Percentiles rank a stretch among this genome's conserved stretches.
Evolutionary conservation across 2,888 invertebrate genomes (phyloP).

Genomic region (Drosophila kokeensis): DNA sequence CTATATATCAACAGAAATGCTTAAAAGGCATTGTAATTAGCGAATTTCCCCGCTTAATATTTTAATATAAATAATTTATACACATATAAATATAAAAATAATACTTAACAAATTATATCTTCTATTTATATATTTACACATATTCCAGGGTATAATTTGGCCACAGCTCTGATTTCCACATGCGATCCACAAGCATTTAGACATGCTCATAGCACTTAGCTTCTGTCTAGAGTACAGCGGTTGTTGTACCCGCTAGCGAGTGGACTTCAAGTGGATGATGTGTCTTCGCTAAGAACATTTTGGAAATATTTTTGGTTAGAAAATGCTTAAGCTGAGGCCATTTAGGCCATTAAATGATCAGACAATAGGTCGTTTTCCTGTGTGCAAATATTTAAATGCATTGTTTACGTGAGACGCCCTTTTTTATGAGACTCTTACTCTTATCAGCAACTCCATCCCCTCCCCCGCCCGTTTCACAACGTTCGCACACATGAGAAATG

Average conservation of each 20-base stretch:
- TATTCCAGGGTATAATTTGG: slow-evolving; percentile 2
- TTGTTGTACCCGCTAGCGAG: slow-evolving; percentile 25
- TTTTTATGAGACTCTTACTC: slow-evolving; percentile 46
- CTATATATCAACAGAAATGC: not conserved
- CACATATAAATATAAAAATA: not conserved
- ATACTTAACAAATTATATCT: not conserved
- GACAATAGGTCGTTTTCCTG: slow-evolving; percentile 21
- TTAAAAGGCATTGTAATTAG: not conserved
- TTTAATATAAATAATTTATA: not conserved
- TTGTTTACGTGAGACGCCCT: slow-evolving; percentile 64
- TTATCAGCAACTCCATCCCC: slow-evolving; percentile 42
- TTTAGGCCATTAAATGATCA: slow-evolving; percentile 36
- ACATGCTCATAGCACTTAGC: slow-evolving; percentile 3
- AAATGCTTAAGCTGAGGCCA: slow-evolving; percentile 8
- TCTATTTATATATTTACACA: not conserved
- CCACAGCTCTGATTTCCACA: not conserved
- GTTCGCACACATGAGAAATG: slow-evolving; percentile 67
- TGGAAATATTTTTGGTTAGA: slow-evolving; percentile 7
- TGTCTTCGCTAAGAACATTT: slow-evolving; percentile 23
- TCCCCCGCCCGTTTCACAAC: not conserved
- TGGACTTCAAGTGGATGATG: slow-evolving; percentile 18
- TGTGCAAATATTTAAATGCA: slow-evolving; percentile 71
- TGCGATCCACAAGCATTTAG: not conserved
- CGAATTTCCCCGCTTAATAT: not conserved
- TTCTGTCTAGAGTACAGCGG: slow-evolving; percentile 13